A percentile compares a stretch with the other conserved stretches of the same genome.
phyloP scores from a whole-genome alignment of 2,888 invertebrate species.

The Amphipyra berbera region DNA sequence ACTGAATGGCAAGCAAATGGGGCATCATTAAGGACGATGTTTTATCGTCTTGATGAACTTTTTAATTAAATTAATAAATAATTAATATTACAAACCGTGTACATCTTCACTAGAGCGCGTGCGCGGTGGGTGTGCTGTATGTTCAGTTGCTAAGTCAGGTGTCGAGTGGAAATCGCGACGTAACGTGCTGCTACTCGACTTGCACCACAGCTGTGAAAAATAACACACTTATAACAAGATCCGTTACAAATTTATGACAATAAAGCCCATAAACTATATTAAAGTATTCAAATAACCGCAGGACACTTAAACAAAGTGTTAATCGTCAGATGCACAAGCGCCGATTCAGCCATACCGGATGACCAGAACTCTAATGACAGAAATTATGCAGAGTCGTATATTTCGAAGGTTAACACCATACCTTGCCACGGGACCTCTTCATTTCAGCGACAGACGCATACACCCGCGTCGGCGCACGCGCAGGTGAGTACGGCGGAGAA shows the following conservation, averaged over 20 bases:
- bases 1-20: no score
- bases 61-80: no score
- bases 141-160: conserved; percentile 93
- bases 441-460: conserved; percentile 98
- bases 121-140: conserved; percentile 72
- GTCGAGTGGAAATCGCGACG: conserved; percentile 96
- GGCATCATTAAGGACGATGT: no score
- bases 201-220: conserved; percentile 82
- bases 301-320: no score
- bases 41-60: no score
- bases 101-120: conserved; percentile 85
- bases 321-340: no score
- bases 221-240: neutral
- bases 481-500: conserved; percentile 92
- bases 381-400: no score
- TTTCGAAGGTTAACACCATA: conserved; percentile 59
- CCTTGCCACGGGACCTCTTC: conserved; percentile 95
- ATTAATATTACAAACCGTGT: conserved; percentile 69
- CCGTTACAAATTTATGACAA: neutral
- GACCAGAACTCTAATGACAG: no score
- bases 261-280: no score
- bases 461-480: conserved; percentile 91
- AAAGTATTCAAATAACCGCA: no score
- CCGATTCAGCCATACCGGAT: no score
- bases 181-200: conserved; percentile 85